These are phyloP conservation scores for Drosophila baimaii DNA, from an alignment of 1,140 invertebrate species.

Conservation along the genomic window DNA sequence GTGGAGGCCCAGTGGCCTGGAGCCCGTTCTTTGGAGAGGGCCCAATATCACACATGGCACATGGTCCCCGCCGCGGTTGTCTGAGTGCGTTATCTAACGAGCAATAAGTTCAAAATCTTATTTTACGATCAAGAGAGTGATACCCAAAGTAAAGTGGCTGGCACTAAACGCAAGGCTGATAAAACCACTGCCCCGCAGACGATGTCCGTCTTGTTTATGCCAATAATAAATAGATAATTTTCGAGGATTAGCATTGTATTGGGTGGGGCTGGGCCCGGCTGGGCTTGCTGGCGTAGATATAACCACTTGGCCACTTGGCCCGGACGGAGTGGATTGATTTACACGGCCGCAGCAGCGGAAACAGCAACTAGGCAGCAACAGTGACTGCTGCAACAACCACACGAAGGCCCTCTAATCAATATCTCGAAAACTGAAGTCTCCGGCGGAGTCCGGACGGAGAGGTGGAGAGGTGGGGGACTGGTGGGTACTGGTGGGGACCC, in stretches of 20 bases:
- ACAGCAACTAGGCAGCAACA: constrained; percentile 39
- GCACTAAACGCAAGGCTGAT: constrained; percentile 68
- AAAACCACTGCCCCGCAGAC: constrained; percentile 51
- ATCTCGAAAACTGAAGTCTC: constrained; percentile 66
- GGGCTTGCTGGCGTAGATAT: constrained; percentile 21
- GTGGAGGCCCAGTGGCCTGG: constrained; percentile 25
- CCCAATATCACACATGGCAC: constrained; percentile 43
- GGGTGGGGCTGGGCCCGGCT: neutral
- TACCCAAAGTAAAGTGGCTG: constrained; percentile 70
- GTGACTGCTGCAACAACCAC: constrained; percentile 39
- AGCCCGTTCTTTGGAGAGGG: constrained; percentile 41
- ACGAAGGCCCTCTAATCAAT: constrained; percentile 68
- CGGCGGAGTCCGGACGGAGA: constrained; percentile 39
- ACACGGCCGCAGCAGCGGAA: constrained; percentile 30
- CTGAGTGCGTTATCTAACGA: constrained; percentile 69
- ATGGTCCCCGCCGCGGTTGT: constrained; percentile 32
- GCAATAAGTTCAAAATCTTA: constrained; percentile 81
- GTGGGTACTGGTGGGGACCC: constrained; percentile 34
- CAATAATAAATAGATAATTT: constrained; percentile 80
- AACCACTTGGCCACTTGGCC: constrained; percentile 38
- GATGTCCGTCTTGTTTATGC: constrained; percentile 64
- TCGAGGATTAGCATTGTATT: constrained; percentile 62
- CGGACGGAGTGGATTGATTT: constrained; percentile 39
- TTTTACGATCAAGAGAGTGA: constrained; percentile 76
- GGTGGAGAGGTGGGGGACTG: constrained; percentile 37